phyloP scores from a whole-genome alignment of 1,140 invertebrate species.

The Anthonomus grandis region DNA sequence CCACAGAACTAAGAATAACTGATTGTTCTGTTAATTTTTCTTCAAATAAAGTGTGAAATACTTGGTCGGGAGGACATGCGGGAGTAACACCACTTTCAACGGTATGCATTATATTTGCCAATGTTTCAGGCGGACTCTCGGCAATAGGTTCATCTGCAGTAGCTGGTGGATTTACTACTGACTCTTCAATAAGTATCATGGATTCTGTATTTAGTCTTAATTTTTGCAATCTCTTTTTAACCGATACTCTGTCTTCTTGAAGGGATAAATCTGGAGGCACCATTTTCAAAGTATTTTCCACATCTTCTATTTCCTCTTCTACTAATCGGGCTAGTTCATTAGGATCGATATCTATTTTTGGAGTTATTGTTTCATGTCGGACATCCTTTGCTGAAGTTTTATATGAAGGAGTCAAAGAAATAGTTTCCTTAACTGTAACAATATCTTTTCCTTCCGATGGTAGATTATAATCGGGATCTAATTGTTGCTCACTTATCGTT shows the following conservation, averaged over 20 bases:
- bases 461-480: constrained; percentile 21
- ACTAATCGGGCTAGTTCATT: constrained; percentile 28
- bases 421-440: constrained; percentile 21
- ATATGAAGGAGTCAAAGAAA: constrained; percentile 26
- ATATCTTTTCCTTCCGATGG: constrained; percentile 19
- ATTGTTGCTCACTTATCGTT: constrained; percentile 24
- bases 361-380: constrained; percentile 11
- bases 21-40: constrained; percentile 24
- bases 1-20: constrained; percentile 32
- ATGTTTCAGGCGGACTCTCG: constrained; percentile 36
- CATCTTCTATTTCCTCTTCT: constrained; percentile 36
- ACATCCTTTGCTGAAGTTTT: constrained; percentile 23
- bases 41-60: constrained; percentile 39
- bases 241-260: constrained; percentile 20
- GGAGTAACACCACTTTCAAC: constrained; percentile 36
- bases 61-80: constrained; percentile 29
- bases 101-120: constrained; percentile 36
- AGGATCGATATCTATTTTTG: constrained; percentile 20
- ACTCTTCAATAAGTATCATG: constrained; percentile 31
- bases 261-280: constrained; percentile 30
- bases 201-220: constrained; percentile 32
- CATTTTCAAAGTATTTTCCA: constrained; percentile 37
- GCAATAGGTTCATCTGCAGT: constrained; percentile 31
- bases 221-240: constrained; percentile 31
- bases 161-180: constrained; percentile 25